Base-by-base conservation (phyloP, 2,797 vertebrate genomes). In the Garrulus glandarius region DNA sequence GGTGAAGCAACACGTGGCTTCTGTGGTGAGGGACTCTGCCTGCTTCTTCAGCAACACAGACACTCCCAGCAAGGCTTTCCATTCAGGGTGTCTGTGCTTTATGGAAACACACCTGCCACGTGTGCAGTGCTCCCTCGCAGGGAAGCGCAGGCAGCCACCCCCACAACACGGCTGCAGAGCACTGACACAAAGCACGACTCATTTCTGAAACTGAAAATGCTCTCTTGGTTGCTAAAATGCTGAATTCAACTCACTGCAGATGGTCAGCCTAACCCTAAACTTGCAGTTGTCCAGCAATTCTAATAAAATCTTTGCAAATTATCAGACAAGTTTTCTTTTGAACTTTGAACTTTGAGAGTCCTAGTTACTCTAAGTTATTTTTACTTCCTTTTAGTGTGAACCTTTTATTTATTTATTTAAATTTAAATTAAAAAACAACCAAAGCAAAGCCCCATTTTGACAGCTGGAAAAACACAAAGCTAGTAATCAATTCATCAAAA, bases 141-240 rank as follows among this genome's bases (percentile, higher is more conserved):
- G 32, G 46, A 60, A 53, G 26, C 0, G 0, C 39, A 53, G 41
- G 27, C 68, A 46, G 60, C 47, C 67, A 46, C 49, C 49, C 41
- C 46, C 4, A 2, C 0, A 0, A 32, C 61, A 64, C 0, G 1
- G 41, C 37, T 53, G 34, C 47, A 53, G 36, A 67, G 34, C 50
- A 5, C 50, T 9, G 36, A 37, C 23, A 72, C 4, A 10, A 68
- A 89, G 22, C 55, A 52, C 0, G 0, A 29, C 21, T 22, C 13
- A 1, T 7, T 55, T 39, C 70, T 15, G 11, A 76, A 93, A 91
- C 4, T 34, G 34, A 91, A 64, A 92, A 86, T 60, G 34, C 52
- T 74, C 52, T 80, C 78, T 27, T 19, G 9, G 16, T 85, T 60
- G 47, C 27, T 34, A 7, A 41, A 5, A 24, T 47, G 17, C 41